These are phyloP conservation scores for Leptopilina myrica DNA, from an alignment of 2,888 invertebrate genomes.

Conservation along the genomic window DNA sequence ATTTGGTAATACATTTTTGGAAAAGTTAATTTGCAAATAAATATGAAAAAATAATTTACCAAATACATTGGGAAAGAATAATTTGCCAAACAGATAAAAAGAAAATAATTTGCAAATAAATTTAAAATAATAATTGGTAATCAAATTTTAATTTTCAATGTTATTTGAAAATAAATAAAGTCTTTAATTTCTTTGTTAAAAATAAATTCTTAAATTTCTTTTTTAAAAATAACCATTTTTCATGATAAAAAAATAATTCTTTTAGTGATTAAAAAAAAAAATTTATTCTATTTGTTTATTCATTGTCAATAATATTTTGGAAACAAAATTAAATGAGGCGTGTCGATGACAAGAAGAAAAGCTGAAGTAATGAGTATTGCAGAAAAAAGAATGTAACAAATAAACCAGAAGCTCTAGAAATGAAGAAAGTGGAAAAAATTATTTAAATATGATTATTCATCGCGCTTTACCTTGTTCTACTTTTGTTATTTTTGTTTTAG, in stretches of 20 bases:
- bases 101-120: no score
- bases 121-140: no score
- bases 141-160: no score
- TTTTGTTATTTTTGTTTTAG: background rate
- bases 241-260: background rate
- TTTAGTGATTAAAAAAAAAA: background rate
- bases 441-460: slow-evolving; percentile 27
- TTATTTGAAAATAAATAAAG: no score
- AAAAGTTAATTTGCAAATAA: no score
- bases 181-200: no score
- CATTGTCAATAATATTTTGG: background rate
- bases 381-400: slow-evolving; percentile 21
- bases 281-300: background rate
- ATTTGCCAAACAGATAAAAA: no score
- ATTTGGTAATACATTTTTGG: no score
- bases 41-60: no score
- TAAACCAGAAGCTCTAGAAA: slow-evolving; percentile 16
- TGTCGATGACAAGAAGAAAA: background rate
- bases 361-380: background rate
- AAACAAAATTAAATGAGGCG: slow-evolving; percentile 18
- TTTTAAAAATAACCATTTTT: no score
- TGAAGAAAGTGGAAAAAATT: slow-evolving; percentile 27
- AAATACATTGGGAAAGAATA: no score
- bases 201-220: no score
- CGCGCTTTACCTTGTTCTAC: background rate